These are phyloP conservation scores for Epinotia nisella DNA, from an alignment of 2,888 invertebrate species.

Conservation along the genomic window DNA sequence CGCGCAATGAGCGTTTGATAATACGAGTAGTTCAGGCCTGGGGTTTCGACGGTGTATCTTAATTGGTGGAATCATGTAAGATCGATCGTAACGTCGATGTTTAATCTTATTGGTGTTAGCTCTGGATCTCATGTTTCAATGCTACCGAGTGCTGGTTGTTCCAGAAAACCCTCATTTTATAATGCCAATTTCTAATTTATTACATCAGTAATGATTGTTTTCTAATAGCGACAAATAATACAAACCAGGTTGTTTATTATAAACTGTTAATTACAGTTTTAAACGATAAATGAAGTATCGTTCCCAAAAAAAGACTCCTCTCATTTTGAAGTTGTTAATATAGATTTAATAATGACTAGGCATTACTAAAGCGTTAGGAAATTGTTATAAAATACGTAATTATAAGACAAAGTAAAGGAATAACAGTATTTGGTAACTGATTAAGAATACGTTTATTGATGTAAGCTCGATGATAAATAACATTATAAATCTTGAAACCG, in stretches of 20 bases:
- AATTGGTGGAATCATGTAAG: too few species aligned
- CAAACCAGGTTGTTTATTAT: background rate
- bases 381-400: conserved; percentile 44
- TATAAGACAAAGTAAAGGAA: conserved; percentile 19
- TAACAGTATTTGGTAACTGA: conserved; percentile 23
- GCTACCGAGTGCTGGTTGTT: background rate
- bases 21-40: too few species aligned
- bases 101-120: too few species aligned
- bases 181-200: background rate
- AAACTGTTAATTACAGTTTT: background rate
- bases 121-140: background rate
- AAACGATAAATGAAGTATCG: background rate
- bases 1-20: too few species aligned
- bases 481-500: background rate
- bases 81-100: too few species aligned
- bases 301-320: conserved; percentile 26
- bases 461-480: conserved; percentile 27
- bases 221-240: background rate
- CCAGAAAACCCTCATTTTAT: background rate
- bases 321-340: conserved; percentile 39
- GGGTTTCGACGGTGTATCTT: too few species aligned
- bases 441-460: conserved; percentile 26
- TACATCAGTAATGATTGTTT: background rate
- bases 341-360: conserved; percentile 37
- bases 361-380: conserved; percentile 45